Evolutionary conservation across 2,888 invertebrate species (phyloP), one percentile per base, ranked within the genome.

Genomic region (Notodonta ziczac): DNA sequence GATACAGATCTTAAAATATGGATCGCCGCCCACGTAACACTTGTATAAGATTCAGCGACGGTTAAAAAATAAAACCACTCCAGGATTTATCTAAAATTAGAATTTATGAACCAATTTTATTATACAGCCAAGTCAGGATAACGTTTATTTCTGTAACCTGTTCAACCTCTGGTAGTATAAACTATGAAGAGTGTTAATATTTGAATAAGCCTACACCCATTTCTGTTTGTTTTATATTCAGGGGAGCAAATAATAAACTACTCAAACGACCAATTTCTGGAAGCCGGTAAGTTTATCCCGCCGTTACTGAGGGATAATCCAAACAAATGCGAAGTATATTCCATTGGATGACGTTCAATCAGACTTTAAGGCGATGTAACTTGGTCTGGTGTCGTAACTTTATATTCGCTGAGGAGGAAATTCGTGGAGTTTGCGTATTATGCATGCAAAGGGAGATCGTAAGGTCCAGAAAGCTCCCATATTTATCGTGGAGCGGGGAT

Each of bases 371-470:
- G 77, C 80, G 66, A 61, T 77, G 78, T 77, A 72, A 77, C 80
- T 79, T 67, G 73, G 69, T 77, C 74, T 71, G 70, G 72, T 74
- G 78, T 80, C 80, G 84, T 83, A 84, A 88, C 86, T 90, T 88
- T 87, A 85, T 88, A 88, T 88, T 84, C 82, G 83, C 85, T 82
- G 83, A 85, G 81, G 73, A 85, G 71, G 83, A 81, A 84, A 83
- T 86, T 83, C 82, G 70, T 74, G 63, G 76, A 81, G 78, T 82
- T 84, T 82, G 82, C 82, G 74, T 81, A 89, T 88, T 87, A 89
- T 87, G 85, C 81, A 88, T 87, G 85, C 84, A 82, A 83, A 85
- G 74, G 77, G 71, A 80, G 78, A 80, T 84, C 82, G 82, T 84
- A 80, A 78, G 83, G 84, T 84, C 81, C 84, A 87, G 78, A 78